Evolutionary conservation across 1,140 invertebrate genomes (phyloP), one percentile per base, ranked within the genome.

Genomic region (Venustaconcha ellipsiformis): DNA sequence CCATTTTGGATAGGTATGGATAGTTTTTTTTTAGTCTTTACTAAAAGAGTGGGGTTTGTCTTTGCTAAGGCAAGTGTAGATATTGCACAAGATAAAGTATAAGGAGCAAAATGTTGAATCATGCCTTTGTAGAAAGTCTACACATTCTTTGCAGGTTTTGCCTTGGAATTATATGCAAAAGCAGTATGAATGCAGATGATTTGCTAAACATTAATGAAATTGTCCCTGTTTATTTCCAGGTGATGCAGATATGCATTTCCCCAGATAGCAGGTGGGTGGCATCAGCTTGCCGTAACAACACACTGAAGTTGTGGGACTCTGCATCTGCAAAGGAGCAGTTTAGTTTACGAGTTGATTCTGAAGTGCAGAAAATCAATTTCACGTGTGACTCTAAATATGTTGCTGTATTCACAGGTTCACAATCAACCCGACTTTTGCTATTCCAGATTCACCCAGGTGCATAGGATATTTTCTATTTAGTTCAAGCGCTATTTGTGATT

Each of bases 291-390:
- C 63, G 62, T 14, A 83, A 82, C 60, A 80, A 78, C 23, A 67
- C 80, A 1, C 71, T 86, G 20, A 86, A 82, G 64, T 64, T 86
- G 14, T 86, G 85, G 85, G 72, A 80, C 23, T 60, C 78, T 1
- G 26, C 64, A 2, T 73, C 78, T 8, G 81, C 67, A 4, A 60
- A 30, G 11, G 82, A 85, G 37, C 72, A 80, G 11, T 79, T 82
- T 58, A 79, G 65, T 55, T 64, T 82, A 8, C 75, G 78, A 57
- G 67, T 86, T 8, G 79, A 79, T 23, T 30, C 72, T 4, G 72
- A 79, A 23, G 57, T 83, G 5, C 75, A 75, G n/a, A 57, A 74
- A 1, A 70, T 87, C 77, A 71, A 57, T 20, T 83, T 86, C 60
- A 75, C 82, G 1, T 57, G 69, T 17, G 76, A 84, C 26, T 83